These are phyloP conservation scores for Cladopsammia gracilis DNA, from an alignment of 64 coral and sea anemone species.

Conservation along the genomic window DNA sequence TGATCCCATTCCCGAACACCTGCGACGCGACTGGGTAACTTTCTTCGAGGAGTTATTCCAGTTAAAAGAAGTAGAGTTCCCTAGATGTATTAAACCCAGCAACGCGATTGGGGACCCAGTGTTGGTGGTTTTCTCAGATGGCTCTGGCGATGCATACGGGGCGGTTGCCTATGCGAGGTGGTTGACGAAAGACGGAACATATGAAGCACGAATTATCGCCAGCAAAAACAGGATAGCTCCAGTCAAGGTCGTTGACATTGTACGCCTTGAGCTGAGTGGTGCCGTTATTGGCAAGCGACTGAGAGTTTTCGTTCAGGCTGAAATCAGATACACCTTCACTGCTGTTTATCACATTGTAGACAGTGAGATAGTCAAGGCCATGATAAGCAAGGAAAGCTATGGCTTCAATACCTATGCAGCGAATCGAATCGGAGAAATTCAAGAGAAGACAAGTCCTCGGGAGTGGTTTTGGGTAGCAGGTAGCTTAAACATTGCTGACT, in stretches of 20 bases:
- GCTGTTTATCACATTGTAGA: conserved; percentile 7
- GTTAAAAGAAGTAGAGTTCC: neutral
- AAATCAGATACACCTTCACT: conserved; percentile 12
- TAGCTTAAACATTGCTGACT: neutral
- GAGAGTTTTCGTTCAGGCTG: conserved; percentile 25
- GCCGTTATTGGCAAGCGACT: conserved; percentile 30
- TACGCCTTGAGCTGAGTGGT: conserved; percentile 30
- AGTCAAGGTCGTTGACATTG: conserved; percentile 15
- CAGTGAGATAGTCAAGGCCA: conserved; percentile 41
- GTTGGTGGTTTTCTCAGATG: neutral
- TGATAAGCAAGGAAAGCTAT: conserved; percentile 34
- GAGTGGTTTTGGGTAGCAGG: conserved; percentile 5
- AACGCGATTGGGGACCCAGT: neutral
- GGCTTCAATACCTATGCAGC: conserved; percentile 17
- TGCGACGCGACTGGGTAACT: neutral
- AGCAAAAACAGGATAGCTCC: neutral
- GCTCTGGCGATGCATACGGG: neutral
- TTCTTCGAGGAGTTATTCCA: neutral
- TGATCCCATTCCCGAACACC: neutral
- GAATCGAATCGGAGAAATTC: neutral
- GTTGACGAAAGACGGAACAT: neutral
- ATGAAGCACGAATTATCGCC: too few relatives aligned
- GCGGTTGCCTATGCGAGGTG: neutral
- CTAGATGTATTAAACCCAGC: conserved; percentile 28
- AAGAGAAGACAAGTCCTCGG: neutral